A percentile compares a stretch with the other conserved stretches of the same genome.
phyloP scores from a whole-genome alignment of 2,797 vertebrate species.

The Hydrocynus forskahlii region DNA sequence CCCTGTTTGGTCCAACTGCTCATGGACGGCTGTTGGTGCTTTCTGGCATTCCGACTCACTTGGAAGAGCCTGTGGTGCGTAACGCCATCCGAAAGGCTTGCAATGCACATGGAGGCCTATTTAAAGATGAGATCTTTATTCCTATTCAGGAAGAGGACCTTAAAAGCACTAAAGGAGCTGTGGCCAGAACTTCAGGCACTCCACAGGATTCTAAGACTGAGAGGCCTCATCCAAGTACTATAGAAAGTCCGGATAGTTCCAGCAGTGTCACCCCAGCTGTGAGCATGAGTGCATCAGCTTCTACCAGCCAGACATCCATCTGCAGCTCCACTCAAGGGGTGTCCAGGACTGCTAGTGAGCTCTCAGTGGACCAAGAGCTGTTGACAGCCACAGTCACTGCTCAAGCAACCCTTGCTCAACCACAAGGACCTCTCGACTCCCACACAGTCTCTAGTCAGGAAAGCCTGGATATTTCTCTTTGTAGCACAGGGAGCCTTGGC shows the following conservation, averaged over 20 bases:
- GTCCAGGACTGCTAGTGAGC: conserved; percentile 88
- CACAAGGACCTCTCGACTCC: conserved; percentile 81
- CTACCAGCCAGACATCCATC: conserved; percentile 94
- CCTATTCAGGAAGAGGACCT: conserved; percentile 91
- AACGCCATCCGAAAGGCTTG: conserved; percentile 94
- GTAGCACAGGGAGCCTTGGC: conserved; percentile 93
- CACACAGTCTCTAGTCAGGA: conserved; percentile 95
- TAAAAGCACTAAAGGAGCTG: conserved; percentile 82
- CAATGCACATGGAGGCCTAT: conserved; percentile 94
- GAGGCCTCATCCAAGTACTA: conserved; percentile 69
- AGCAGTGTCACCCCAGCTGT: conserved; percentile 91
- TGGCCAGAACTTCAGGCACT: conserved; percentile 71
- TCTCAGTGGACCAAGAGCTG: conserved; percentile 86
- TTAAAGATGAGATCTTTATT: conserved; percentile 97
- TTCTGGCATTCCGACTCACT: conserved; percentile 94
- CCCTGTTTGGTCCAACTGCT: conserved; percentile 91
- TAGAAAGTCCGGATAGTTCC: conserved; percentile 91
- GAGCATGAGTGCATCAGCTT: conserved; percentile 91
- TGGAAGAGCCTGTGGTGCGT: conserved; percentile 90
- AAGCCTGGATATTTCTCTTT: conserved; percentile 92
- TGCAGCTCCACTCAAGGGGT: conserved; percentile 94
- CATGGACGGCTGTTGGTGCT: conserved; percentile 95
- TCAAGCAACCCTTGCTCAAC: conserved; percentile 75
- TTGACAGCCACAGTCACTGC: conserved; percentile 74
- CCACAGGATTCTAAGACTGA: conserved; percentile 77